Base-by-base conservation (phyloP, 2,888 invertebrate genomes). In the Agapetus fuscipes region DNA sequence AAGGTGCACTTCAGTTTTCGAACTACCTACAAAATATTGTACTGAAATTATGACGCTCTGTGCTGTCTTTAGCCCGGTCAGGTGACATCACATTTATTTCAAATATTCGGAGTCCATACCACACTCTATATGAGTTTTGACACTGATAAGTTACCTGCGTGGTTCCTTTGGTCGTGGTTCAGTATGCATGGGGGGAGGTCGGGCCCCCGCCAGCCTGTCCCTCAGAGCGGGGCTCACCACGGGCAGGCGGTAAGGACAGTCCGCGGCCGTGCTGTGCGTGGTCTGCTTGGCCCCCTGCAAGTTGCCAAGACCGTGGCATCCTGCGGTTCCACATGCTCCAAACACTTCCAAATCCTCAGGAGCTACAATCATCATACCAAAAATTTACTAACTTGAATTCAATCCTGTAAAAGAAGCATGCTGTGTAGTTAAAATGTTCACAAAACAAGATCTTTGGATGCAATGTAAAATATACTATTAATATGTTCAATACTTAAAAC, bases 261-360 rank as follows among this genome's bases (percentile, higher is more conserved):
- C 74, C 34, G 78, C 72, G n/a, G 77, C 73, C 13, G 73, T 72
- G 37, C 74, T 72, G 64, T 90, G 90, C 34, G 76, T 77, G 45
- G 79, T 73, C 58, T 77, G 79, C 56, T 80, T 79, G 12, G 85
- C 78, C 35, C 87, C 87, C 54, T 78, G 80, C 32, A 79, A 75
- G 56, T 94, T 89, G n/a, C 95, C 94, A 52, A 85, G 76, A 10
- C 94, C 94, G 46, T 83, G 78, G 58, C 95, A 95, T 0, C 91
- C 91, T 26, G 78, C 76, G 28, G 85, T 84, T 4, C 85, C 83
- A 61, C 94, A 94, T 50, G 80, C 75, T 24, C 81, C 72, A 30
- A 64, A 61, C 33, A 72, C 65, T 3, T 66, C 66, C 14, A 75
- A 59, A 56, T 80, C 81, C 54, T 79, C 79, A 9, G 73, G 72